These are phyloP conservation scores for Cherax destructor DNA, from an alignment of 1,140 invertebrate genomes.

Conservation along the genomic window DNA sequence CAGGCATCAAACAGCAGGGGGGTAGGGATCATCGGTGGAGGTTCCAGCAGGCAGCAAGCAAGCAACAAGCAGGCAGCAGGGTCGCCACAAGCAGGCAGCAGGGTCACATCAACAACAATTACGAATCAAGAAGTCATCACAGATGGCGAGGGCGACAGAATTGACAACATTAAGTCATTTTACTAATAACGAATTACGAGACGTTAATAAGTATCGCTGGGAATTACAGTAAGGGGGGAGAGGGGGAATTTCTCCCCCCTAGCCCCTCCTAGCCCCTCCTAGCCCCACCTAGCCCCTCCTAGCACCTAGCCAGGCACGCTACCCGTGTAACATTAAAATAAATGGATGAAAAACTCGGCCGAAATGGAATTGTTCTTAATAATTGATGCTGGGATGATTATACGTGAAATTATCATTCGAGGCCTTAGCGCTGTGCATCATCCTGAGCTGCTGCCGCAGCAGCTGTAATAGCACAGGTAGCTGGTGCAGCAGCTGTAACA, in stretches of 20 bases:
- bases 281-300: background rate
- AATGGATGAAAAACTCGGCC: background rate
- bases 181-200: background rate
- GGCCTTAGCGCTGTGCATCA: background rate
- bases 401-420: background rate
- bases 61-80: background rate
- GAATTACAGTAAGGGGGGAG: background rate
- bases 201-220: background rate
- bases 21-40: too few relatives aligned
- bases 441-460: background rate
- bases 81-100: background rate
- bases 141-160: background rate
- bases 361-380: background rate
- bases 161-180: background rate
- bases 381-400: background rate
- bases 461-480: background rate
- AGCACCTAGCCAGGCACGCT: background rate
- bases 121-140: conserved; percentile 8
- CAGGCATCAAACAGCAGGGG: too few relatives aligned
- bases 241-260: background rate
- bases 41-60: too few relatives aligned
- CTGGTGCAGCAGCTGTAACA: background rate
- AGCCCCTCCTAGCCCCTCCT: background rate
- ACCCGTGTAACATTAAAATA: background rate
- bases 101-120: background rate